Evolutionary conservation across 2,113 vertebrate genomes (phyloP), one percentile per base, ranked within the genome.

Genomic region (Vidua chalybeata): DNA sequence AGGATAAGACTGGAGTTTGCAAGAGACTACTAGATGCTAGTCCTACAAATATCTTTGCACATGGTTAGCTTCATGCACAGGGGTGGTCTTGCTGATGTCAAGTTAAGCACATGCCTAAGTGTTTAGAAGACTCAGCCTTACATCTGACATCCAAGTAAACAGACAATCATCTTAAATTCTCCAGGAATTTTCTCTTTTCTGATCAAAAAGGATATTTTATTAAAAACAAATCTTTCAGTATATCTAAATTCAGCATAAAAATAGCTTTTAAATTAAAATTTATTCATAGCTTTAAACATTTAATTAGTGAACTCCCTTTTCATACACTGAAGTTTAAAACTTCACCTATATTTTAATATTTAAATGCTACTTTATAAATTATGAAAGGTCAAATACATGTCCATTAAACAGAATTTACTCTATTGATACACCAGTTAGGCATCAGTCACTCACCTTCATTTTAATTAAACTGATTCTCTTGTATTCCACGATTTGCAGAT

Each of bases 61-160:
- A 55, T 71, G 51, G 33, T 86, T 86, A 88, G 63, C 46, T 88
- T 88, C 76, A 84, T 48, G 27, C 64, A 59, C 90, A 55, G n/a
- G 59, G 76, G 72, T 90, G 88, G 83, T 95, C 94, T 79, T 90
- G 55, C 48, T 88, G 67, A 86, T 95, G 76, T 95, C 89, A 90
- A 93, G 23, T 90, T 93, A 95, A 93, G 68, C 51, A 93, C 59
- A 77, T 74, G 76, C 21, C 55, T 74, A 83, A 95, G 72, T 87
- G 79, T 89, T 95, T 89, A 95, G 76, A 92, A 71, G 75, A 92
- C n/a, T 88, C 18, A 77, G 51, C 10, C 51, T 85, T 62, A 88
- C 43, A 59, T 92, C 91, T 97, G 86, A 84, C 73, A 77, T 84
- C 39, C 67, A 89, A 93, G 80, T 89, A 96, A 95, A 95, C 89